Base-by-base conservation (phyloP, 2,797 vertebrate genomes). In the Cryptoblepharus egeriae region DNA sequence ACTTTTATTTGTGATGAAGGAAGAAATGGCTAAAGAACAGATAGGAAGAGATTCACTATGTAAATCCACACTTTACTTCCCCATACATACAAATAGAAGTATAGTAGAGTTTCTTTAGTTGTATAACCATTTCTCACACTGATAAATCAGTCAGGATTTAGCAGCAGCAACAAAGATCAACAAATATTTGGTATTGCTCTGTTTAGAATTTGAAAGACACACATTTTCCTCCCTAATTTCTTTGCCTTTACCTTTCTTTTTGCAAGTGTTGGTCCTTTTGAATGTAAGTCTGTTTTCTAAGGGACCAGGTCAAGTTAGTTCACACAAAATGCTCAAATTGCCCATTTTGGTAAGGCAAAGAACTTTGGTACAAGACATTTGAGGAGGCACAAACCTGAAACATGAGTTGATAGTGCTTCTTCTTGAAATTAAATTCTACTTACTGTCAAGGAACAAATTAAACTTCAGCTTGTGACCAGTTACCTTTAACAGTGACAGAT, bases 11-110 rank as follows among this genome's bases (percentile, higher is more conserved):
- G 96, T 0, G 96, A 97, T 7, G 94, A 94, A 1, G 96, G 96
- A 88, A 98, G 90, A 82, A 93, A 96, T 75, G 98, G 98, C 99
- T 99, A 85, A 82, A n/a, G 9, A 42, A 32, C 49, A 72, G 13
- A 65, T 5, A 61, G 39, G 52, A 24, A 7, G 16, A 37, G 15
- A 0, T 42, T 39, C 18, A 63, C 35, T 30, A 42, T n/a, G 5
- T 75, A 8, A 49, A 20, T 52, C 28, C 2, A 60, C 15, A 7
- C 8, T 13, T 42, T 28, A 65, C 3, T 1, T 13, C 1, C 22
- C 30, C 69, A 63, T 15, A 5, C 6, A 16, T 70, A 71, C 13
- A 68, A 68, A 81, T 55, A 63, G n/a, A n/a, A n/a, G n/a, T n/a
- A n/a, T n/a, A n/a, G n/a, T n/a, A n/a, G n/a, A n/a, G n/a, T n/a